These are phyloP conservation scores for Tympanoctomys barrerae DNA, from an alignment of 2,797 vertebrate genomes.

Conservation along the genomic window DNA sequence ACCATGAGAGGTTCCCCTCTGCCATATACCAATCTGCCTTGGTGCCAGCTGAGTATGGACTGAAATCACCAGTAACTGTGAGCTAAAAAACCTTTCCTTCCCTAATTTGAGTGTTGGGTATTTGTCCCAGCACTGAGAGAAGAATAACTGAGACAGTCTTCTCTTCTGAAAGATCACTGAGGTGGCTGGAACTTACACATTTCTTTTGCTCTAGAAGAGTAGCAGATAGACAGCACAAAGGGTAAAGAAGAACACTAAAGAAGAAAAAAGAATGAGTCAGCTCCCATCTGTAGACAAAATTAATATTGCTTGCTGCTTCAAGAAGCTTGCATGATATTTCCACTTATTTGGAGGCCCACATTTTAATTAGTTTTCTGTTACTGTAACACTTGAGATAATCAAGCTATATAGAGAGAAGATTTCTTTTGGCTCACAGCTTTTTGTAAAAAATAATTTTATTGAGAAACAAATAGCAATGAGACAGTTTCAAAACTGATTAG, in stretches of 20 bases:
- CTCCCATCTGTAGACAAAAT: not conserved
- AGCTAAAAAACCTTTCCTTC: too few relatives aligned
- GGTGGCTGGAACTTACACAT: not conserved
- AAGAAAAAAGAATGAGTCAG: not conserved
- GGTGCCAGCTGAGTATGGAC: too few relatives aligned
- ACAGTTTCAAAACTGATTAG: too few relatives aligned
- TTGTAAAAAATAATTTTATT: too few relatives aligned
- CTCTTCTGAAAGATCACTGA: not conserved
- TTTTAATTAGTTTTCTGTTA: not conserved
- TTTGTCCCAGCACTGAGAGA: too few relatives aligned
- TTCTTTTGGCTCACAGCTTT: not conserved
- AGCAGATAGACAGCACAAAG: not conserved
- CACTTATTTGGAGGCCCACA: not conserved
- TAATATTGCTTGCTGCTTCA: not conserved
- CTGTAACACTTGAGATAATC: not conserved
- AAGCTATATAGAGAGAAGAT: not conserved
- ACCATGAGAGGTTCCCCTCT: too few relatives aligned
- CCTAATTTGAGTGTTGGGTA: too few relatives aligned
- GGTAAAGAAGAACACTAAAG: not conserved
- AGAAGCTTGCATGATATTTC: slow-evolving; percentile 10
- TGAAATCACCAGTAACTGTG: too few relatives aligned
- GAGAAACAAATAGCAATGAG: too few relatives aligned
- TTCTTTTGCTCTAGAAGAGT: not conserved
- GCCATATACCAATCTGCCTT: too few relatives aligned
- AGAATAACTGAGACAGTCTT: not conserved